Base-by-base conservation (phyloP, 2,888 invertebrate genomes). In the Neocrepidodera transversa region DNA sequence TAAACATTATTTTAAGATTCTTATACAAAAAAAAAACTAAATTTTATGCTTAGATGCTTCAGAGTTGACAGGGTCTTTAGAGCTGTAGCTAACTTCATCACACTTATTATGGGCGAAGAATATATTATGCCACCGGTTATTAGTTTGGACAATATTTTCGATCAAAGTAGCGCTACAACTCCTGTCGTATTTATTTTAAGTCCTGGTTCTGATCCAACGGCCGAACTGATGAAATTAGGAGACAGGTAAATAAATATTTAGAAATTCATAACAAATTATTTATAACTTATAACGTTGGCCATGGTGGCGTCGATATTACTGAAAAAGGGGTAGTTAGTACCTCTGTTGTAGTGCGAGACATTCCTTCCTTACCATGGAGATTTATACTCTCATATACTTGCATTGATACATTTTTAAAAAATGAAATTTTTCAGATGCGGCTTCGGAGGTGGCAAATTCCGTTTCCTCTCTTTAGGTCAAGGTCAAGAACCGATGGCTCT, bases 131-230 rank as follows among this genome's bases (percentile, higher is more conserved):
- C 96, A 13, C 95, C 95, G 0, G 90, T 91, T 49, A 86, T 90
- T 70, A 94, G 92, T 74, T 86, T 93, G 69, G 89, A 92, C 64
- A 85, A 86, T 71, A 92, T 96, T 70, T 92, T 85, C 74, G 92
- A 94, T 64, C 94, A 95, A 77, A 93, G 93, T 56, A 87, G 88
- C 0, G 87, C 92, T 0, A 84, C 80, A 13, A 94, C 91, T 28
- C 96, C 97, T 0, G 91, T 97, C 1, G 91, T 96, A 67, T 97
- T 97, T 75, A 92, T 97, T 64, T 82, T 97, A 43, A 95, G 95
- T 66, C 94, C 96, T 8, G 97, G 97, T 0, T 95, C 95, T 0
- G 95, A 97, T 80, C 96, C 97, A 0, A 90, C 95, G 0, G 89
- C 89, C 58, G 93, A 93, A 72, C 79, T 93, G 50, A 89, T 91